phyloP scores from a whole-genome alignment of 1,140 invertebrate genomes.

The Drosophila albomicans region DNA sequence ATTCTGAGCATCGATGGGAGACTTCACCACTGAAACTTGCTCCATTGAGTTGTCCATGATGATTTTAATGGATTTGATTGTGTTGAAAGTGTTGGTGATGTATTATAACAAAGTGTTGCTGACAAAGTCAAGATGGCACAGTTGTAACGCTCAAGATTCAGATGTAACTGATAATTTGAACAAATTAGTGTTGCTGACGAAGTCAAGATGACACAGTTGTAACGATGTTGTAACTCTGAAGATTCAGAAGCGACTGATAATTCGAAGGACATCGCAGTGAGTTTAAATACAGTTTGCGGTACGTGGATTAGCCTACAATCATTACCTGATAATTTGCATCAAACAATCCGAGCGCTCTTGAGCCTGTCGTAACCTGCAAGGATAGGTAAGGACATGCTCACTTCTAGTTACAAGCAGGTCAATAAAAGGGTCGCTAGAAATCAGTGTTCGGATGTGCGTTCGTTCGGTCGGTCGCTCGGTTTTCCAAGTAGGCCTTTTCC shows the following conservation, averaged over 20 bases:
- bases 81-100: too few relatives aligned
- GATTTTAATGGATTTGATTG: neutral
- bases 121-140: neutral
- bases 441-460: too few relatives aligned
- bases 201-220: neutral
- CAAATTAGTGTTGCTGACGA: too few relatives aligned
- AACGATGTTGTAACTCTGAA: neutral
- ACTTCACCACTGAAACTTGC: constrained; percentile 51
- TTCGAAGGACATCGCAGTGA: neutral
- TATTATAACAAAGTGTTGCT: neutral
- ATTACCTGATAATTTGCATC: neutral
- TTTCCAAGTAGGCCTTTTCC: neutral
- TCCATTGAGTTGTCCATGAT: constrained; percentile 44
- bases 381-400: neutral
- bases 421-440: neutral
- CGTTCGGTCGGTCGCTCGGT: neutral
- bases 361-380: neutral
- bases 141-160: neutral
- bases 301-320: too few relatives aligned
- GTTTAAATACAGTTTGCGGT: neutral
- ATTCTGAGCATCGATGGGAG: constrained; percentile 40
- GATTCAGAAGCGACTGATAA: neutral
- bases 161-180: too few relatives aligned
- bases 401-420: neutral
- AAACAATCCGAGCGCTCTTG: neutral